Conservation (phyloP, 2,797 vertebrate species). For the Melanotaenia parkinsoni region DNA sequence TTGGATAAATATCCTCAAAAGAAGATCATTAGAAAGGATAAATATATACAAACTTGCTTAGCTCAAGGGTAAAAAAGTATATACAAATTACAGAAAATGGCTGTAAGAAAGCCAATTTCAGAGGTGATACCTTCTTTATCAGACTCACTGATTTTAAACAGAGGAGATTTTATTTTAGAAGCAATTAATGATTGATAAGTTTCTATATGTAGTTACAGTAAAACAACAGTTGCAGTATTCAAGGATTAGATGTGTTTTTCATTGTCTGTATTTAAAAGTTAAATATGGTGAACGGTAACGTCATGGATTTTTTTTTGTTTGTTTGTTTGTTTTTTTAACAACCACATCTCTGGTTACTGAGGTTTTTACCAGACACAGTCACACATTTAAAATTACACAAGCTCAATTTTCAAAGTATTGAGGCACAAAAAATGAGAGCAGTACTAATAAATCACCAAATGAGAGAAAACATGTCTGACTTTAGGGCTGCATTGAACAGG, state of each 20-base stretch:
- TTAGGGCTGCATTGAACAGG: slow-evolving; percentile 15
- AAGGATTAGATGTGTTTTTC: slow-evolving; percentile 45
- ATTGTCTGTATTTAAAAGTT: slow-evolving; percentile 46
- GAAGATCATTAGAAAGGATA: too few relatives aligned
- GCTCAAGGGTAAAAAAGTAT: not conserved
- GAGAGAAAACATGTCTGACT: not conserved
- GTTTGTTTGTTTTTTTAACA: slow-evolving; percentile 37
- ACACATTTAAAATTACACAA: slow-evolving; percentile 47
- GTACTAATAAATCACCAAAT: slow-evolving; percentile 26
- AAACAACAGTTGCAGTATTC: slow-evolving; percentile 39
- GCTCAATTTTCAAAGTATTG: slow-evolving; percentile 22
- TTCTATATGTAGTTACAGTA: slow-evolving; percentile 30
- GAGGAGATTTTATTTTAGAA: slow-evolving; percentile 21
- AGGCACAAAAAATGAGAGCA: slow-evolving; percentile 42
- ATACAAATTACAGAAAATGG: not conserved
- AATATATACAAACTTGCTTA: not conserved
- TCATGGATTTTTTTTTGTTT: slow-evolving; percentile 39
- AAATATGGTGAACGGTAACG: slow-evolving; percentile 58
- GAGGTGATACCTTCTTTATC: slow-evolving; percentile 5
- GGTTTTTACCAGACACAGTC: slow-evolving; percentile 57
- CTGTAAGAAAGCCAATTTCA: not conserved
- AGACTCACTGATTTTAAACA: slow-evolving; percentile 24
- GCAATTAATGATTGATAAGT: slow-evolving; percentile 25
- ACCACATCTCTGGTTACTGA: slow-evolving; percentile 48
- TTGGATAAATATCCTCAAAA: too few relatives aligned